Percentiles rank a stretch among this genome's conserved stretches.
These are phyloP conservation scores for Ciconia maguari DNA, from an alignment of 2,113 vertebrate species.

Conservation along the genomic window DNA sequence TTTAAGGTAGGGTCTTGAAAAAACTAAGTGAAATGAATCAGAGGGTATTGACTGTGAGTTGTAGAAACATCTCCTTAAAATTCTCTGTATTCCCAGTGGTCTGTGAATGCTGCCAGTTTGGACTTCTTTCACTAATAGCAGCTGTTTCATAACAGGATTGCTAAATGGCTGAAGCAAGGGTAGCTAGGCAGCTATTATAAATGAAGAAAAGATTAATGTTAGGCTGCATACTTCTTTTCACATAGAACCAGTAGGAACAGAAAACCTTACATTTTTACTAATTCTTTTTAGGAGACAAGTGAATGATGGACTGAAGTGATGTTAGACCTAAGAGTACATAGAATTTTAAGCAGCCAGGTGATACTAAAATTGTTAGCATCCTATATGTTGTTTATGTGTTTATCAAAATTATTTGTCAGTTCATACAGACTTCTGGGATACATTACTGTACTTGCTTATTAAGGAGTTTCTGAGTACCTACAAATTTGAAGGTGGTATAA, in stretches of 20 bases:
- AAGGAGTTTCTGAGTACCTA: background rate
- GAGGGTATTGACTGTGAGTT: background rate
- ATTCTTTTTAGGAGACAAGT: background rate
- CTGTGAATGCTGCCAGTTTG: background rate
- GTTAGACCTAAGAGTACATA: background rate
- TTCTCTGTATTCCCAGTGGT: background rate
- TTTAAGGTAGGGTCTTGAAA: background rate
- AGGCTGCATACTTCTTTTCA: background rate
- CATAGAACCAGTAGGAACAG: background rate
- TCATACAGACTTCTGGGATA: background rate
- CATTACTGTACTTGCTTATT: background rate
- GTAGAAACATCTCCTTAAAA: background rate
- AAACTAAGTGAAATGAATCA: background rate
- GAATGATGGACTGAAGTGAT: background rate
- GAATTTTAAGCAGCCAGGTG: background rate
- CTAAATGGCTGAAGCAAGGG: background rate
- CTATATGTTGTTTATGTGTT: background rate
- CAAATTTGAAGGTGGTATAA: background rate
- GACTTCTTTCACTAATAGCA: background rate
- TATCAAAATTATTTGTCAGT: background rate
- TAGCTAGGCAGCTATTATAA: background rate
- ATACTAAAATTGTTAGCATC: background rate
- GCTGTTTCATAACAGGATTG: conserved; percentile 8
- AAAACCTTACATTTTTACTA: background rate
- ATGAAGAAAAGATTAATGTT: background rate